Base-by-base conservation (phyloP, 2,888 invertebrate species). In the Xylophagus ater region DNA sequence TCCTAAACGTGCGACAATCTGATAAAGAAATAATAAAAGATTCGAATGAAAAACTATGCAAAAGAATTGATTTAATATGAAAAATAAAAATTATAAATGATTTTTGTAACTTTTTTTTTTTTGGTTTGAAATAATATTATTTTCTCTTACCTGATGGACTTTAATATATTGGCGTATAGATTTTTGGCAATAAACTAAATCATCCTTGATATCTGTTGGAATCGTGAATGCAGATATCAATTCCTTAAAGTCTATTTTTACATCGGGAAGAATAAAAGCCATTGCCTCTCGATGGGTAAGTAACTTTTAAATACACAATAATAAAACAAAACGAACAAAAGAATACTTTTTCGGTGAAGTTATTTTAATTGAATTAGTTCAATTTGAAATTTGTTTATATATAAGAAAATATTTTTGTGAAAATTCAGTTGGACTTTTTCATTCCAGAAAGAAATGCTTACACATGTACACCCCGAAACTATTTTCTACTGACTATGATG, bases 141-240 rank as follows among this genome's bases (percentile, higher is more conserved):
- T 56, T 8, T 25, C 19, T 35, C 21, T 43, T 47, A 63, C 63
- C 56, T 56, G 55, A 47, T 62, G 62, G 19, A 62, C 58, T 48
- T 58, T 61, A 35, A 62, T 50, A 48, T 60, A 57, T 33, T 55
- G 51, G 37, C 54, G 55, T 40, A 63, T 34, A 24, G 58, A 54
- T 41, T 60, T 55, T 51, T 63, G 63, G 43, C 62, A 62, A 49
- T 63, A 62, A 37, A 60, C 50, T 47, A 63, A 52, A 49, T 63
- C 63, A 46, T 60, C 56, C 45, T 54, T 58, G 1, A 63, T 48
- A 35, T 62, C 59, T 37, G 49, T 46, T 6, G 60, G 61, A 44
- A 60, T 40, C 15, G 33, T 21, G 23, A 40, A 40, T 13, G 19
- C 19, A 15, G 40, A 34, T 17, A 40, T 34, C 18, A 40, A 28